Evolutionary conservation across 2,797 vertebrate species (phyloP).

Genomic region (Channallabes apus): DNA sequence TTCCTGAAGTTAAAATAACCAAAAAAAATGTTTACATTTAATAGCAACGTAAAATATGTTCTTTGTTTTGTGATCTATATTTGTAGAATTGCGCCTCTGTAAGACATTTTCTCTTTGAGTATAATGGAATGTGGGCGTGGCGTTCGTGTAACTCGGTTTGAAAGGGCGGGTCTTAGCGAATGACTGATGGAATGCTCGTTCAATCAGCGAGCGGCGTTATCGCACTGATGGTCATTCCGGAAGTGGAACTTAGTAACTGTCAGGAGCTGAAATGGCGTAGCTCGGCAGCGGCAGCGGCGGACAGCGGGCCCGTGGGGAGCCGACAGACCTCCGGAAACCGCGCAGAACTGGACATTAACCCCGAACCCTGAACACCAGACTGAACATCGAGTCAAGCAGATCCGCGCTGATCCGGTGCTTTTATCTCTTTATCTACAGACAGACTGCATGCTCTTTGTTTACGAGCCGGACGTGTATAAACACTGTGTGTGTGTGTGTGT

Average conservation of each 20-base stretch:
- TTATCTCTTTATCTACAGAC: background rate
- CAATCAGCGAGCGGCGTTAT: slow-evolving; percentile 23
- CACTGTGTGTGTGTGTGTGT: background rate
- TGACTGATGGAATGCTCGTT: slow-evolving; percentile 6
- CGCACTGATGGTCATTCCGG: slow-evolving; percentile 32
- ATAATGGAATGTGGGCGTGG: slow-evolving; percentile 22
- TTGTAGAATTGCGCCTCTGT: background rate
- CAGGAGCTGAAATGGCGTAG: slow-evolving; percentile 56
- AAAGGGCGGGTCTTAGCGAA: background rate
- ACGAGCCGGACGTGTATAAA: slow-evolving; percentile 7
- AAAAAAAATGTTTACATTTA: background rate
- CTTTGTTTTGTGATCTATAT: background rate
- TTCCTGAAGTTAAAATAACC: background rate
- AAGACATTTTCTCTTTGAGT: background rate
- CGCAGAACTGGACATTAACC: background rate
- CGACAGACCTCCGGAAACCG: background rate
- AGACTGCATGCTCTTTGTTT: slow-evolving; percentile 39
- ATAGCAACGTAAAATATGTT: background rate
- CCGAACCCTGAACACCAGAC: background rate
- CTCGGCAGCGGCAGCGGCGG: background rate
- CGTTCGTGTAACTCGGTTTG: background rate
- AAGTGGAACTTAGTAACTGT: slow-evolving; percentile 15
- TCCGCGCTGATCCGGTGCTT: slow-evolving; percentile 6
- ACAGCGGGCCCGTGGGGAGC: background rate
- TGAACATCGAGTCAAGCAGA: background rate